Percentiles rank a stretch among this genome's conserved stretches.
Conservation (phyloP, 2,888 invertebrate species). For the Thymelicus lineola region DNA sequence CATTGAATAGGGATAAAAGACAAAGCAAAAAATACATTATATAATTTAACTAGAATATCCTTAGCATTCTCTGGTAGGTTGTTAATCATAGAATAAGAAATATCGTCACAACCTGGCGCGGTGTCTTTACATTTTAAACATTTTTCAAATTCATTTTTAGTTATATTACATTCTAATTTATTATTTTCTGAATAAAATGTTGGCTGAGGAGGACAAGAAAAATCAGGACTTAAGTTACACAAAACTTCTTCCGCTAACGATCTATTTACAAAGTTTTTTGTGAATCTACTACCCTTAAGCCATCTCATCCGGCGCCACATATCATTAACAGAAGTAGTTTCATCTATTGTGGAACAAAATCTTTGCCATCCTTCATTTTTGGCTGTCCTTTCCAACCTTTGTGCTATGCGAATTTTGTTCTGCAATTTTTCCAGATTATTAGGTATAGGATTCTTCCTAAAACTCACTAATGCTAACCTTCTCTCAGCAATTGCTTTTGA, state of each 20-base stretch:
- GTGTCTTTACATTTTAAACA: not conserved
- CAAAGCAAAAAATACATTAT: too few relatives aligned
- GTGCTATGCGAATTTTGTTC: slow-evolving; percentile 4
- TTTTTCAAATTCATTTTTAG: slow-evolving; percentile 1
- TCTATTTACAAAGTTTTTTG: not conserved
- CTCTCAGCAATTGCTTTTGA: slow-evolving; percentile 45
- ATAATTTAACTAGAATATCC: too few relatives aligned
- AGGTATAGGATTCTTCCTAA: slow-evolving; percentile 46
- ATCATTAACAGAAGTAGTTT: not conserved
- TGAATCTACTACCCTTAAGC: slow-evolving; percentile 9
- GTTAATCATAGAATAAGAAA: too few relatives aligned
- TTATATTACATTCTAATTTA: not conserved
- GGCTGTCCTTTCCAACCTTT: not conserved
- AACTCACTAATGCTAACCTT: slow-evolving; percentile 40
- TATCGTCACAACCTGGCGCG: too few relatives aligned
- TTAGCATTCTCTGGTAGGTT: too few relatives aligned
- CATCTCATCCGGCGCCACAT: slow-evolving; percentile 25
- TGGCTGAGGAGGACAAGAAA: slow-evolving; percentile 2
- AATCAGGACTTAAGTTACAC: slow-evolving; percentile 3
- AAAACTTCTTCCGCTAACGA: not conserved
- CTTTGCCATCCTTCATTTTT: slow-evolving; percentile 2
- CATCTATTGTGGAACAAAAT: slow-evolving; percentile 17
- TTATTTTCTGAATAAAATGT: not conserved
- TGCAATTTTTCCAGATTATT: slow-evolving; percentile 37
- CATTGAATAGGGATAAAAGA: too few relatives aligned